Base-by-base conservation (phyloP, 2,797 vertebrate genomes). In the Gadopsis bispinosus region DNA sequence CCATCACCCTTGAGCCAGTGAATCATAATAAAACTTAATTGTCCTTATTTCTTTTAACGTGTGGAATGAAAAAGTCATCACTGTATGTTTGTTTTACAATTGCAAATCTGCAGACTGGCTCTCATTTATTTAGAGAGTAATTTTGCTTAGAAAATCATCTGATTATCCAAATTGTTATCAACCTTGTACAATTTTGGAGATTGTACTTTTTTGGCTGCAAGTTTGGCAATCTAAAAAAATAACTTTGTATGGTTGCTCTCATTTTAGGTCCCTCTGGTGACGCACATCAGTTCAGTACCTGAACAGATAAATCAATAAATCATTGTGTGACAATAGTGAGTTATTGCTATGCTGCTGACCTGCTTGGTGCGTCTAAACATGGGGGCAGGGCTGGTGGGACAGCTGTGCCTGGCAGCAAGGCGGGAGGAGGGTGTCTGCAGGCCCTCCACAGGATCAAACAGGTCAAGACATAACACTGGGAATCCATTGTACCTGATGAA, bases 291-390 rank as follows among this genome's bases (percentile, higher is more conserved):
- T 43, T 73, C 33, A 41, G 37, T 2, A 45, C 5, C 22, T 54
- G 4, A 33, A 61, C 13, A 31, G 19, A 3, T n/a, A 17, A 45
- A 77, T 65, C 14, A 50, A n/a, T 22, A n/a, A 9, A n/a, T 62
- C 1, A 35, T 10, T 20, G 9, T 9, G 20, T 62, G 62, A 33
- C 39, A 65, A 3, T 1, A 2, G 47, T 13, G 37, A 72, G 59
- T 60, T 62, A n/a, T 11, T 29, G 75, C 39, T 64, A 20, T 0
- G 50, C 88, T 1, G 50, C 88, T 82, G 89, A 99, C 98, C 98
- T 99, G 98, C 88, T 99, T 99, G 81, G 97, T 99, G 90, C 98
- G 97, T 88, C 98, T 96, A 86, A 98, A 99, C 96, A 99, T 97
- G 13, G 97, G 96, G 0, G 97, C 97, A 2, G 98, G 98, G 90